phyloP scores from a whole-genome alignment of 2,797 vertebrate genomes.

The Gymnoscopelus microlampas region DNA sequence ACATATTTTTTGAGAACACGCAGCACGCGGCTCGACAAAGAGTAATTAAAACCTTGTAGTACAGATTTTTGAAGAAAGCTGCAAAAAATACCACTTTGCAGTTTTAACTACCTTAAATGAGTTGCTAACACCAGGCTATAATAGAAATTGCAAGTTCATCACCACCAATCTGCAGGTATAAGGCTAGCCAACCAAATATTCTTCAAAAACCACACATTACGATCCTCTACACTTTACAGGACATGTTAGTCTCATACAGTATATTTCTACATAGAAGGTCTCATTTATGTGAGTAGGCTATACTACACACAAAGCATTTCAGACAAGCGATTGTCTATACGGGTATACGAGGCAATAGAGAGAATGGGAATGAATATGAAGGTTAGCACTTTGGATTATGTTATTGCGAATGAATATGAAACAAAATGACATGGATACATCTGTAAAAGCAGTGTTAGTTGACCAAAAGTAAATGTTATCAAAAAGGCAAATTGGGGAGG shows the following conservation, averaged over 20 bases:
- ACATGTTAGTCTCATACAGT: background rate
- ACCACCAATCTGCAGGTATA: background rate
- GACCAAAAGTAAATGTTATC: background rate
- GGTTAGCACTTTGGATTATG: background rate
- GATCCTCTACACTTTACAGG: background rate
- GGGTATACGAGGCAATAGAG: slow-evolving; percentile 12
- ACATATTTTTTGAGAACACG: no score
- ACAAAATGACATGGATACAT: background rate
- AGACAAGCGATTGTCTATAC: slow-evolving; percentile 18
- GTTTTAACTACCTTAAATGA: background rate
- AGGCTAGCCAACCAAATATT: no score
- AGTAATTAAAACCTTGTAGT: no score
- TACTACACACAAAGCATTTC: background rate
- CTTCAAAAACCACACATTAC: background rate
- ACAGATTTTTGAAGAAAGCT: no score
- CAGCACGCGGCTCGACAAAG: no score
- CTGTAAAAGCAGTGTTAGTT: background rate
- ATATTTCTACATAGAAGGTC: background rate
- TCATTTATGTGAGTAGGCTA: background rate
- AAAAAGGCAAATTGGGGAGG: no score
- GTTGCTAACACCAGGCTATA: background rate
- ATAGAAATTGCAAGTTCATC: background rate
- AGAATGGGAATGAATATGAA: background rate
- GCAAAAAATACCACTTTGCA: no score
- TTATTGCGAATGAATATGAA: background rate